These are phyloP conservation scores for Petromus typicus DNA, from an alignment of 2,113 vertebrate species.

Conservation along the genomic window DNA sequence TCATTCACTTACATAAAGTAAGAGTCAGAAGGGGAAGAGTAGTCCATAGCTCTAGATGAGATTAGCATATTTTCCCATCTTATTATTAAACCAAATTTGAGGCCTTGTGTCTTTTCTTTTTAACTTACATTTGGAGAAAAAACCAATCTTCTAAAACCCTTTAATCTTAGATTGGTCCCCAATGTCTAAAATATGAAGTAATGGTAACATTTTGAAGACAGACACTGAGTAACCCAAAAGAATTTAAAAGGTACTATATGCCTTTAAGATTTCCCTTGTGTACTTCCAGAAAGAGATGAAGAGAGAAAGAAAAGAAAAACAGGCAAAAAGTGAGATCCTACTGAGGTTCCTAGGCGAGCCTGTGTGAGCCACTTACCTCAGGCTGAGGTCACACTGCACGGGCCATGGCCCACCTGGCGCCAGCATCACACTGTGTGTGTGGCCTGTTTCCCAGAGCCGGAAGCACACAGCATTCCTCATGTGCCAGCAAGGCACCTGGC, in stretches of 20 bases:
- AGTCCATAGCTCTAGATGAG: neutral
- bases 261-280: no score
- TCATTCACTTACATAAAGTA: neutral
- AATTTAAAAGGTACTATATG: no score
- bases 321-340: no score
- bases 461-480: neutral
- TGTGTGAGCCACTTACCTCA: neutral
- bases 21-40: neutral
- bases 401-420: no score
- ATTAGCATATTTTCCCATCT: neutral
- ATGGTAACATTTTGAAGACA: no score
- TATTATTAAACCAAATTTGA: neutral
- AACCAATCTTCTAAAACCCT: neutral
- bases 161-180: neutral
- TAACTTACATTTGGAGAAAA: neutral
- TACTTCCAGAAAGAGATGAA: no score
- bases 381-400: neutral
- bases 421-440: neutral
- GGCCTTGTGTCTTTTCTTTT: neutral
- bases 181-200: no score
- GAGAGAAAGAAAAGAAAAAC: no score
- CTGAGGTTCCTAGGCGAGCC: neutral
- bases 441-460: neutral
- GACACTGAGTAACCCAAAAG: no score
- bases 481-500: no score